Conservation (phyloP, 2,888 invertebrate species). For the Cremastobaeus sp. region DNA sequence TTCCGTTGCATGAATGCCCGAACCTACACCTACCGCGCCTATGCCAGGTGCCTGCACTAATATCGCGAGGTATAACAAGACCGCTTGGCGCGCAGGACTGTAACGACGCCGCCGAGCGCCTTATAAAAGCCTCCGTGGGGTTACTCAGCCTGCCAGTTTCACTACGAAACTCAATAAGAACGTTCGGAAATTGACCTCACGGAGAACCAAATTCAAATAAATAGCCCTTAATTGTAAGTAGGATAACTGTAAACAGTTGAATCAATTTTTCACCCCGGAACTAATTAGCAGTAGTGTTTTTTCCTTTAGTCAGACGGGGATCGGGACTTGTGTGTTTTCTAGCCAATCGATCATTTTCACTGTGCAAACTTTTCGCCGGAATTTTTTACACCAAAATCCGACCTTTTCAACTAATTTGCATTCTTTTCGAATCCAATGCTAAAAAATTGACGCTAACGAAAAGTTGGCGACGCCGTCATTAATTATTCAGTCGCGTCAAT, state of each 20-base stretch:
- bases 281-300: too few relatives aligned
- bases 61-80: conserved; percentile 42
- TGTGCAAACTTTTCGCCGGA: too few relatives aligned
- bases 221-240: conserved; percentile 15
- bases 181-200: conserved; percentile 40
- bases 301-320: too few relatives aligned
- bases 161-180: conserved; percentile 58
- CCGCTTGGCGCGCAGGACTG: conserved; percentile 71
- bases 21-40: conserved; percentile 33
- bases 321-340: too few relatives aligned
- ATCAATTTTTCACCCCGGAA: neutral
- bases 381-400: too few relatives aligned
- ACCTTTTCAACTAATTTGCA: too few relatives aligned
- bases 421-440: too few relatives aligned
- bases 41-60: conserved; percentile 12
- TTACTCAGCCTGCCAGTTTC: conserved; percentile 73
- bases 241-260: neutral
- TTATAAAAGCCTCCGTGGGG: conserved; percentile 75
- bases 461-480: too few relatives aligned
- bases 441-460: too few relatives aligned
- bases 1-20: conserved; percentile 50
- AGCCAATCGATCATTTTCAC: too few relatives aligned
- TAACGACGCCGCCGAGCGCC: conserved; percentile 57
- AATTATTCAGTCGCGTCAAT: too few relatives aligned
- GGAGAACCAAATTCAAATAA: conserved; percentile 31